Conservation (phyloP, 2,888 invertebrate species). For the Opisthograptis luteolata region DNA sequence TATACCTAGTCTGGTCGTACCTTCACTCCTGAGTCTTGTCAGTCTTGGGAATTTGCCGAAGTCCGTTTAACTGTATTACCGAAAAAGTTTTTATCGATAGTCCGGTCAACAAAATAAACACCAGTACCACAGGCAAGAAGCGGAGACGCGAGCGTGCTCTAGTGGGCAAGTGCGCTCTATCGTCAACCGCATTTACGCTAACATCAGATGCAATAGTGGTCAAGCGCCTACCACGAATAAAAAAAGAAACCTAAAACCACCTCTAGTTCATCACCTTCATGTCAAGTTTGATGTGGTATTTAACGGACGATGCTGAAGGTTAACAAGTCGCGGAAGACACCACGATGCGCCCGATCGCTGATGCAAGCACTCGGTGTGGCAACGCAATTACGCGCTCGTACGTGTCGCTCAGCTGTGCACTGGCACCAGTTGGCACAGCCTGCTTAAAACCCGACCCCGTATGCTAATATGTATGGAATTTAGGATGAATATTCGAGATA, state of each 20-base stretch:
- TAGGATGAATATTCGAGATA: background rate
- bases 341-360: conserved; percentile 59
- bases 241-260: background rate
- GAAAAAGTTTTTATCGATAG: too few species aligned
- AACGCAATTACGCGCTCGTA: conserved; percentile 72
- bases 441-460: conserved; percentile 1
- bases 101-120: too few species aligned
- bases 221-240: too few species aligned
- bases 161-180: too few species aligned
- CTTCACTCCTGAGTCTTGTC: too few species aligned
- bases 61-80: too few species aligned
- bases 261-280: background rate
- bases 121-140: too few species aligned
- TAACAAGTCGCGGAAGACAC: conserved; percentile 68
- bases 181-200: too few species aligned
- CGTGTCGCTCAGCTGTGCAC: conserved; percentile 46
- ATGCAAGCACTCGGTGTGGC: conserved; percentile 65
- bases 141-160: too few species aligned
- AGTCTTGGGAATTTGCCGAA: too few species aligned
- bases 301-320: conserved; percentile 44
- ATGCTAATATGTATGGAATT: conserved; percentile 17
- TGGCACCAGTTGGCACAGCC: conserved; percentile 16
- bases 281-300: conserved; percentile 16
- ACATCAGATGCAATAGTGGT: background rate
- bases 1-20: too few species aligned